Evolutionary conservation across 2,888 invertebrate genomes (phyloP), one percentile per base, ranked within the genome.

Genomic region (Dynastes grantii): DNA sequence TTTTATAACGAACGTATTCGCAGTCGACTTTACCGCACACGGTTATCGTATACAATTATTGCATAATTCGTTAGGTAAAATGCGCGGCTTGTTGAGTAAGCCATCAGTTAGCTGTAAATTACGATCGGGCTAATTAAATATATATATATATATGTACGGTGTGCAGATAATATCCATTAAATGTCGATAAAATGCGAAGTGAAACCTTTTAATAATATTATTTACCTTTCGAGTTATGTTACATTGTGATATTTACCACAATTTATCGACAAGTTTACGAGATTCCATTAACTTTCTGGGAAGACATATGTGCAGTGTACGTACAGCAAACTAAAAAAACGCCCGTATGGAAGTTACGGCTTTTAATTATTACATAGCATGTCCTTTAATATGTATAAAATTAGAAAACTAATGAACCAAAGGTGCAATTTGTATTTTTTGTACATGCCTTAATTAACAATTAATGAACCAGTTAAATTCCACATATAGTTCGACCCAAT

Each of bases 161-260:
- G 27, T 27, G 49, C 22, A 68, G 51, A 51, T 51, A 68, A 29
- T 22, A 51, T 27, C 4, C 51, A 11, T 51, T 51, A 29, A 68
- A 49, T 3, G 68, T 29, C 29, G 29, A 51, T 68, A 16, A 68
- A 68, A 68, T 68, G 68, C 49, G 51, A 68, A 68, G 5, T 51
- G 51, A 51, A 68, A 68, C 51, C 51, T 68, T 68, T 65, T 68
- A 68, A 68, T 49, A 51, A 13, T 45, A 68, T 51, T 81, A 81
- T 79, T 77, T 79, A 76, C 70, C 61, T 75, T 68, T 78, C 68
- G 73, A 79, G 78, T 81, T 81, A 76, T 78, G 80, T 81, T 81
- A 81, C 27, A 68, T 81, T 81, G 80, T 81, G 81, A 81, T 80
- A 78, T 81, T 81, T 80, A 78, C 75, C 78, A 77, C 78, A 80